Evolutionary conservation across 2,797 vertebrate genomes (phyloP), one percentile per base, ranked within the genome.

Genomic region (Odontamblyopus rebecca): DNA sequence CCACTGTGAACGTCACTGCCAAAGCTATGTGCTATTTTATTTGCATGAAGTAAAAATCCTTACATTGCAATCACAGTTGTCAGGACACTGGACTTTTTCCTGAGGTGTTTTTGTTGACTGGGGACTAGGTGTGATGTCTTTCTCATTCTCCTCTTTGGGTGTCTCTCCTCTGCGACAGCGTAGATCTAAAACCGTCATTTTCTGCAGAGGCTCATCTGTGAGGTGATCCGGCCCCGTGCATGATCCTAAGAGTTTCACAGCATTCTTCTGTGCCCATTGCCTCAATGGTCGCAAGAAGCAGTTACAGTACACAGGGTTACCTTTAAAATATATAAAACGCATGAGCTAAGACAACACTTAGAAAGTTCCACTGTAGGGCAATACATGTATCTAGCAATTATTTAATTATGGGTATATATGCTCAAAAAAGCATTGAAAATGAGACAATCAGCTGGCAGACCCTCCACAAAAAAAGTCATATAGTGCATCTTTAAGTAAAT

Each of bases 261-360:
- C 83, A 0, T 85, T 70, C 0, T 16, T 75, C 0, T 68, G 68
- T 13, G 91, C 87, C 97, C 97, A 97, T 66, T 78, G 69, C 75
- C 63, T 93, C 82, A 98, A 93, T 0, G 93, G 93, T 53, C 88
- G 89, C 83, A 96, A 86, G 70, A 84, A 89, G 86, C 97, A 99
- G 87, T 94, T 95, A 70, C 97, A 98, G 79, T 93, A 91, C 75
- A 97, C 77, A 0, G 94, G 94, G 85, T 98, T 99, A 2, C 95
- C 96, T 11, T 77, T 73, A 69, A 13, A 54, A 68, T 30, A 27
- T 18, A 30, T 61, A 30, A 61, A 62, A 61, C 29, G 6, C 27
- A 61, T 57, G 23, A 57, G 54, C 23, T n/a, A 13, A 27, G 23
- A 57, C 13, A 57, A 48, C 16, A 53, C 18, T 7, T n/a, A 19